phyloP scores from a whole-genome alignment of 1,140 invertebrate genomes.

The Dinoponera quadriceps region DNA sequence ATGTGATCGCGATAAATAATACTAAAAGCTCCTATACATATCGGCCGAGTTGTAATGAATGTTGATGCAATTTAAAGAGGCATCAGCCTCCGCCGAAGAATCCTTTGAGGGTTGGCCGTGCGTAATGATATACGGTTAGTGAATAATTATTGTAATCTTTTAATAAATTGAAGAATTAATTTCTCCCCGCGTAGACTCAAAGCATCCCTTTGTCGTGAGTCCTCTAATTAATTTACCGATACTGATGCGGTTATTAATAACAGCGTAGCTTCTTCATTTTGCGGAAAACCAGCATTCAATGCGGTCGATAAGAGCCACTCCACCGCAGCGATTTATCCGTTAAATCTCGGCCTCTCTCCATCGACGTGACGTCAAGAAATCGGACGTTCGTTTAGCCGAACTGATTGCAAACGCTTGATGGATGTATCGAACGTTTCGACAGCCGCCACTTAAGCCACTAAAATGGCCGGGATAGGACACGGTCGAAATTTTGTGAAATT shows the following conservation, averaged over 20 bases:
- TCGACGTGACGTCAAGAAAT: conserved; percentile 10
- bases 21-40: conserved; percentile 21
- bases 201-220: not conserved
- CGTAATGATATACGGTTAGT: not conserved
- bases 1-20: conserved; percentile 29
- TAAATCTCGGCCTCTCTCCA: not conserved
- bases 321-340: conserved; percentile 21
- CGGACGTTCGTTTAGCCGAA: conserved; percentile 2
- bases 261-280: not conserved
- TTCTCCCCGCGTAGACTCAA: not conserved
- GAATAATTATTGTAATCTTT: conserved; percentile 4
- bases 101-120: not conserved
- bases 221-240: not conserved
- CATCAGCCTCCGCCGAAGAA: not conserved
- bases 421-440: conserved; percentile 33
- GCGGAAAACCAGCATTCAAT: conserved; percentile 4
- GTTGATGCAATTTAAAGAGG: not conserved
- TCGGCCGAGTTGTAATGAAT: conserved; percentile 31
- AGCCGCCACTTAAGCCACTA: not conserved
- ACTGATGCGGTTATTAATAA: not conserved
- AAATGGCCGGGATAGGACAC: not conserved
- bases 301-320: not conserved
- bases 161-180: conserved; percentile 2
- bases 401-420: conserved; percentile 29
- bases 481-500: conserved; percentile 26